A percentile compares a stretch with the other conserved stretches of the same genome.
Conservation (phyloP, 2,113 vertebrate genomes). For the Odontesthes bonariensis region DNA sequence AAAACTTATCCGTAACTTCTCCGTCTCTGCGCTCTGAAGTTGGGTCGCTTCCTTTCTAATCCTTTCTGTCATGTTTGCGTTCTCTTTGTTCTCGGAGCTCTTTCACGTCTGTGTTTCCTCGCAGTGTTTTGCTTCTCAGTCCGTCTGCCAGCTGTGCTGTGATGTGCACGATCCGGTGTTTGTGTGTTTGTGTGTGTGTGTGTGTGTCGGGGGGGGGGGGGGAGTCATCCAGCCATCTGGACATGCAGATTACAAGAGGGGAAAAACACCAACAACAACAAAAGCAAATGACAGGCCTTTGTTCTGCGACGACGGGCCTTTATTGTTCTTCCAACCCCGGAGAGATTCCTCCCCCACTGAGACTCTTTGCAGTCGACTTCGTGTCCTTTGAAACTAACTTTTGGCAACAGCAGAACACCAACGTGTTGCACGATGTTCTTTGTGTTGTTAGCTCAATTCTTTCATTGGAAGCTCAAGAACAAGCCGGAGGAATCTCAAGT, state of each 20-base stretch:
- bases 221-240: constrained; percentile 75
- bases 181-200: no score
- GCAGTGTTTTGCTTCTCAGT: constrained; percentile 34
- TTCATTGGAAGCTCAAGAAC: no score
- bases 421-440: constrained; percentile 8
- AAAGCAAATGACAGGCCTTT: constrained; percentile 73
- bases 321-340: constrained; percentile 70
- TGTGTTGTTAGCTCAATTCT: no score
- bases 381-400: constrained; percentile 47
- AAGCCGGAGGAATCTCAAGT: no score
- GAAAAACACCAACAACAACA: constrained; percentile 59
- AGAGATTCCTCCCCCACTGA: constrained; percentile 37
- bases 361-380: constrained; percentile 38
- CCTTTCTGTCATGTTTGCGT: no score
- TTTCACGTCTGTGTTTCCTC: constrained; percentile 36
- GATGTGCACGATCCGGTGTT: constrained; percentile 63
- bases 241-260: constrained; percentile 65
- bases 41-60: no score
- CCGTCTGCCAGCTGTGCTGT: constrained; percentile 65
- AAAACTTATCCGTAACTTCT: no score
- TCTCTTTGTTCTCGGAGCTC: constrained; percentile 6
- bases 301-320: constrained; percentile 68
- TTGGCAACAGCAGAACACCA: neutral
- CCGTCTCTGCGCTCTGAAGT: no score
- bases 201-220: constrained; percentile 37